Conservation (phyloP, 92 coral and sea anemone species). For the Isaurus tuberculatus region DNA sequence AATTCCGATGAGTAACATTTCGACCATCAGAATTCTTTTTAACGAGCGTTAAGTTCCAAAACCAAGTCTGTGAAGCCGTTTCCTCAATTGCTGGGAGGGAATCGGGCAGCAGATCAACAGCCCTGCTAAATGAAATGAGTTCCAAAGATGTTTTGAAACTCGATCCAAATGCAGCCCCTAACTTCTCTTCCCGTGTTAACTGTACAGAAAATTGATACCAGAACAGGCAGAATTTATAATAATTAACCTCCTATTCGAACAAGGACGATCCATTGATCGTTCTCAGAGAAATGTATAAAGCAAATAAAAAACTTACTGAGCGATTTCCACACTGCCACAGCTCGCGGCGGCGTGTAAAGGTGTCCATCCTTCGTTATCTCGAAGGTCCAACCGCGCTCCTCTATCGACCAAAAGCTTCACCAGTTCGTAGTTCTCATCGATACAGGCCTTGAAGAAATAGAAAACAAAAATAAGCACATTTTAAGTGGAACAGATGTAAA, state of each 20-base stretch:
- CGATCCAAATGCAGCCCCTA: conserved; percentile 68
- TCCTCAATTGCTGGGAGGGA: conserved; percentile 21
- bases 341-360: conserved; percentile 99
- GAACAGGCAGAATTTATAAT: conserved; percentile 20
- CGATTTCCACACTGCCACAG: conserved; percentile 97
- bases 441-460: conserved; percentile 86
- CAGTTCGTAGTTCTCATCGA: conserved; percentile 91
- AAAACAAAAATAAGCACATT: conserved; percentile 55
- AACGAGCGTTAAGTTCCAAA: conserved; percentile 13
- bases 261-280: conserved; percentile 52
- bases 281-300: conserved; percentile 57
- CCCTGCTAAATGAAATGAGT: conserved; percentile 70
- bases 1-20: not conserved
- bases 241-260: conserved; percentile 47
- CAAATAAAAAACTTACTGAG: conserved; percentile 89
- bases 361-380: conserved; percentile 99
- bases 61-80: conserved; percentile 19
- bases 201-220: conserved; percentile 60
- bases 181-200: conserved; percentile 30
- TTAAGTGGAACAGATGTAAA: conserved; percentile 73
- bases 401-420: conserved; percentile 87
- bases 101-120: conserved; percentile 31
- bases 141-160: conserved; percentile 90
- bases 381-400: conserved; percentile 91
- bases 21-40: conserved; percentile 15